Conservation (phyloP, 2,888 invertebrate genomes). For the Mylabris sibirica region DNA sequence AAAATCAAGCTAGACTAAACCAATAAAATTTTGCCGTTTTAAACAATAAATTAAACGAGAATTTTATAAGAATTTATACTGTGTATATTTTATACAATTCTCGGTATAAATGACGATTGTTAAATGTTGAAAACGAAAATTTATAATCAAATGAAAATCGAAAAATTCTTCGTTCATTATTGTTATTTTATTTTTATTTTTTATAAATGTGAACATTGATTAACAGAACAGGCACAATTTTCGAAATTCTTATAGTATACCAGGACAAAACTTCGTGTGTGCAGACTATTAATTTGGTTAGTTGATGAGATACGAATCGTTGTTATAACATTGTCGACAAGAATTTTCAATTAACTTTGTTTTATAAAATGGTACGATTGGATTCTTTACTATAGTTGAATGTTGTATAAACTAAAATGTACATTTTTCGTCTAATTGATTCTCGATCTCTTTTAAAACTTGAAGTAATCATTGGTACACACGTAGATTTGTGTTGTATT, state of each 20-base stretch:
- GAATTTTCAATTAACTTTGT: conserved; percentile 14
- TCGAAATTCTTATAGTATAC: not conserved
- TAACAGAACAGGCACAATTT: not conserved
- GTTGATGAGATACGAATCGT: conserved; percentile 13
- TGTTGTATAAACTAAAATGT: conserved; percentile 7
- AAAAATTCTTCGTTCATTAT: not conserved
- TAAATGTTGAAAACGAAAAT: not conserved
- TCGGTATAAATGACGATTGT: not conserved
- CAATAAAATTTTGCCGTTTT: not conserved
- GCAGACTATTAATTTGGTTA: conserved; percentile 9
- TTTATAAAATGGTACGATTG: conserved; percentile 8
- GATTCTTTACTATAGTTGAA: not conserved
- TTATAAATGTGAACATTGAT: not conserved
- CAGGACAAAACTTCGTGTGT: not conserved
- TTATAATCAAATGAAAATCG: not conserved
- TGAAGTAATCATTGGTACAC: not conserved
- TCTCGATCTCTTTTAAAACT: not conserved
- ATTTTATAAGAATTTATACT: not conserved
- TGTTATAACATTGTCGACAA: conserved; percentile 7
- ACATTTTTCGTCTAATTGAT: conserved; percentile 10
- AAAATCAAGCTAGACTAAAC: conserved; percentile 6
- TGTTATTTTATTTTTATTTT: not conserved
- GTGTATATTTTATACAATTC: not conserved
- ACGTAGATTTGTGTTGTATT: conserved; percentile 25
- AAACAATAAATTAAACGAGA: not conserved